Base-by-base conservation (phyloP, 2,888 invertebrate genomes). In the Lepidocyrtoides sp. region DNA sequence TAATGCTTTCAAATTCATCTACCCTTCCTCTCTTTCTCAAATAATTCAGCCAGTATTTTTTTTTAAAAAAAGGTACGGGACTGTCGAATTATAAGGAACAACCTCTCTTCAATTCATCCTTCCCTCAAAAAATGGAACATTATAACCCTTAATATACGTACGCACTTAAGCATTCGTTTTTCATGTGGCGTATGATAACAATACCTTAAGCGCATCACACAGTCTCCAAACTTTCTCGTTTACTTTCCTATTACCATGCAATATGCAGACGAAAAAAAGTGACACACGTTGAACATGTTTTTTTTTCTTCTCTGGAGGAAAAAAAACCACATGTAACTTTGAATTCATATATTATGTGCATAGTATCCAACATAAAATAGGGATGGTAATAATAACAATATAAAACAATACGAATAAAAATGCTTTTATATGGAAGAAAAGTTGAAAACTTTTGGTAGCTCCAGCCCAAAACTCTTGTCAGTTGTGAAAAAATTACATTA, bases 401-500 rank as follows among this genome's bases (percentile, higher is more conserved):
- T 60, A 66, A 66, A 81, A 81, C 81, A 81, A 81, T 81, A 81
- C 41, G n/a, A n/a, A n/a, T n/a, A n/a, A n/a, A 44, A 75, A 75
- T 23, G 5, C 20, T 14, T 44, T 44, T 48, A 1, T 75, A 23
- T 14, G 1, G 14, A 23, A 69, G 26, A 69, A 63, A 84, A 69
- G 69, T 83, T 44, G 57, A 57, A 69, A 84, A 69, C 60, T 66
- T 81, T 57, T 12, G 12, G 44, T 75, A n/a, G n/a, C n/a, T n/a
- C n/a, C n/a, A 44, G 36, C 54, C 57, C 57, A 69, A 48, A 36
- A 23, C 44, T 69, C 26, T 81, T 60, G 72, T 48, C 48, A 60
- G 41, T 36, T 51, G 63, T 29, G n/a, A 77, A 54, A 57, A 77
- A 87, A 87, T 87, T 79, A 87, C 69, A 87, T 87, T 87, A 87